Conservation (phyloP, 2,797 vertebrate species). For the Microctenopoma steveboyesi region DNA sequence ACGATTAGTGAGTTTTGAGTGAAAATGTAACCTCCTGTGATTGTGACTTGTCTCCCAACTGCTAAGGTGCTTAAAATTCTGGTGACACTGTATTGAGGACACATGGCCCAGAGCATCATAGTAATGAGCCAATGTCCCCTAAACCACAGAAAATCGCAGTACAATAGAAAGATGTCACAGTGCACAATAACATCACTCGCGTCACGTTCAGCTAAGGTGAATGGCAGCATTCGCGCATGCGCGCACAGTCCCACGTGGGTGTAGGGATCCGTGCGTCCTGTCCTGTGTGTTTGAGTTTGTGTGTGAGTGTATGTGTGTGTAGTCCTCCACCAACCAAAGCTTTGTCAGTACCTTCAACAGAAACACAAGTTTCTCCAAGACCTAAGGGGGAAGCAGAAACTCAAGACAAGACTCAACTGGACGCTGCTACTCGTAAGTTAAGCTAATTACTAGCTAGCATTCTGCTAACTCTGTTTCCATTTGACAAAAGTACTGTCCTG, state of each 20-base stretch:
- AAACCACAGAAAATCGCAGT: background rate
- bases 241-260: constrained; percentile 49
- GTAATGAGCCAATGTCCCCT: too few species aligned
- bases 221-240: constrained; percentile 54
- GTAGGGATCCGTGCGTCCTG: background rate
- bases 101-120: too few species aligned
- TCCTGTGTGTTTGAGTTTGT: background rate
- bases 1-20: background rate
- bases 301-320: background rate
- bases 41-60: too few species aligned
- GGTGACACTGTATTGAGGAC: too few species aligned
- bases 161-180: background rate
- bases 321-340: background rate
- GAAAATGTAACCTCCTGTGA: background rate
- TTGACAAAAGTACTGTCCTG: background rate
- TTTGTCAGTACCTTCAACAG: background rate
- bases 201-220: too few species aligned
- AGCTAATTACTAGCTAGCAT: constrained; percentile 23
- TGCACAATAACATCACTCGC: too few species aligned
- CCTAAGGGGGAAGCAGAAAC: background rate
- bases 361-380: background rate
- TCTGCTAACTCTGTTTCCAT: constrained; percentile 41
- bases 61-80: too few species aligned
- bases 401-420: background rate
- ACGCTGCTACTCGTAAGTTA: constrained; percentile 46